Evolutionary conservation across 2,113 vertebrate genomes (phyloP).

Genomic region (Machaerirhynchus nigripectus): DNA sequence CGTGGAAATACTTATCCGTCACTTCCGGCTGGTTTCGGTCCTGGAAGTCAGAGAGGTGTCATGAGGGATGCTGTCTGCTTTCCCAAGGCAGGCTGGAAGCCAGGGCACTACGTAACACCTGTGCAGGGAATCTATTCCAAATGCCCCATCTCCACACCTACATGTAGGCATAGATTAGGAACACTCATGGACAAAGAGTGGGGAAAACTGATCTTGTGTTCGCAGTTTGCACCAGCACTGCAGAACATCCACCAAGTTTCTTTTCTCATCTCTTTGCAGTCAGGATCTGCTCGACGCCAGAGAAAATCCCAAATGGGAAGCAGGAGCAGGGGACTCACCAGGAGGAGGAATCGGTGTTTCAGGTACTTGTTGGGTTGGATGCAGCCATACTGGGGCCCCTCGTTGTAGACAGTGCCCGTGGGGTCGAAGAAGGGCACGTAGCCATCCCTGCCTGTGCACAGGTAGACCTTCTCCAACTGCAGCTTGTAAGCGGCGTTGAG

Average conservation of each 20-base stretch:
- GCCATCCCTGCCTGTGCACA: conserved; percentile 92
- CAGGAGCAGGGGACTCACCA: conserved; percentile 75
- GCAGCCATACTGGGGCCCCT: conserved; percentile 95
- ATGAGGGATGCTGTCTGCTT: not conserved
- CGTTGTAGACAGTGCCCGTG: conserved; percentile 92
- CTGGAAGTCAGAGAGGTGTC: conserved; percentile 53
- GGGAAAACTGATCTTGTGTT: not conserved
- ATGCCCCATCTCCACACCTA: not conserved
- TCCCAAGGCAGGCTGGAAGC: not conserved
- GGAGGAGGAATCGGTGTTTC: conserved; percentile 92
- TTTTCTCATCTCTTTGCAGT: not conserved
- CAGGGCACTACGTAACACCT: too few species aligned
- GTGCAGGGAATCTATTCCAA: fast-evolving
- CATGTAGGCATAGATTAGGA: fast-evolving
- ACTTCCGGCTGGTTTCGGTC: conserved; percentile 93
- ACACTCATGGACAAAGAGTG: not conserved
- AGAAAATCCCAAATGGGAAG: not conserved
- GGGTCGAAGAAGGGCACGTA: conserved; percentile 97
- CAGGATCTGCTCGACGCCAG: fast-evolving
- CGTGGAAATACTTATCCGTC: conserved; percentile 89
- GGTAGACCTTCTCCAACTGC: conserved; percentile 96
- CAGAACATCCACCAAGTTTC: fast-evolving
- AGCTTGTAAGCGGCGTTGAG: conserved; percentile 91
- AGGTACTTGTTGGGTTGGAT: conserved; percentile 95
- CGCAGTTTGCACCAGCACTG: not conserved